Percentiles rank a stretch among this genome's conserved stretches.
phyloP scores from a whole-genome alignment of 2,797 vertebrate genomes.

The Poeciliopsis turneri region DNA sequence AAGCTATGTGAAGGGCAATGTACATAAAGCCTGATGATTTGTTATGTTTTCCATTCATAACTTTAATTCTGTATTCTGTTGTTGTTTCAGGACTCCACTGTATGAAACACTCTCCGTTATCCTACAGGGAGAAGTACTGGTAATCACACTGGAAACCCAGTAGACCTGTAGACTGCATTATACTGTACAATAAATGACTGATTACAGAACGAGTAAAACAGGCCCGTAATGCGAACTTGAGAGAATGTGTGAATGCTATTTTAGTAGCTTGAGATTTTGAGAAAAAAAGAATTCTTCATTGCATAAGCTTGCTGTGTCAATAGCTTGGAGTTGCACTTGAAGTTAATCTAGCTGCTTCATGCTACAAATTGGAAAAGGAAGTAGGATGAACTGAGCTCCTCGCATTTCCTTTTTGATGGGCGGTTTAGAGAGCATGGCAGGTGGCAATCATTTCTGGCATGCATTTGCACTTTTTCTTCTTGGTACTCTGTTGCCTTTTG shows the following conservation, averaged over 20 bases:
- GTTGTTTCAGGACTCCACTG: conserved; percentile 50
- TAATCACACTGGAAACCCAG: conserved; percentile 36
- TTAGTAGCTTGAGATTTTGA: conserved; percentile 42
- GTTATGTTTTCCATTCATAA: no score
- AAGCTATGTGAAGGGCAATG: not conserved
- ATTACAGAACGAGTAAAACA: conserved; percentile 16
- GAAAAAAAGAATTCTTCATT: conserved; percentile 34
- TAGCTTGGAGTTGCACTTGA: conserved; percentile 69
- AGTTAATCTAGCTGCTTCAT: conserved; percentile 58
- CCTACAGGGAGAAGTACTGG: conserved; percentile 28
- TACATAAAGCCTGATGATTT: not conserved
- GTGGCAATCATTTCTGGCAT: conserved; percentile 68
- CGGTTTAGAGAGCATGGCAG: conserved; percentile 34
- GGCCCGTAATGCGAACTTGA: conserved; percentile 13
- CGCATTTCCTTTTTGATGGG: conserved; percentile 21
- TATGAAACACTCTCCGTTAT: conserved; percentile 25
- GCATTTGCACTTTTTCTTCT: conserved; percentile 74
- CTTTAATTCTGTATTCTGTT: not conserved
- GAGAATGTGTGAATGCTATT: conserved; percentile 39
- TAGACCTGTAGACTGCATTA: conserved; percentile 26
- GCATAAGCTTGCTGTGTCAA: conserved; percentile 39
- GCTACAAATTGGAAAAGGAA: conserved; percentile 43
- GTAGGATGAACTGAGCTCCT: conserved; percentile 23
- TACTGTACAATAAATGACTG: conserved; percentile 36
- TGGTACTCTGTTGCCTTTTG: conserved; percentile 62